Conservation (phyloP, 1,140 invertebrate species). For the Wasmannia auropunctata region DNA sequence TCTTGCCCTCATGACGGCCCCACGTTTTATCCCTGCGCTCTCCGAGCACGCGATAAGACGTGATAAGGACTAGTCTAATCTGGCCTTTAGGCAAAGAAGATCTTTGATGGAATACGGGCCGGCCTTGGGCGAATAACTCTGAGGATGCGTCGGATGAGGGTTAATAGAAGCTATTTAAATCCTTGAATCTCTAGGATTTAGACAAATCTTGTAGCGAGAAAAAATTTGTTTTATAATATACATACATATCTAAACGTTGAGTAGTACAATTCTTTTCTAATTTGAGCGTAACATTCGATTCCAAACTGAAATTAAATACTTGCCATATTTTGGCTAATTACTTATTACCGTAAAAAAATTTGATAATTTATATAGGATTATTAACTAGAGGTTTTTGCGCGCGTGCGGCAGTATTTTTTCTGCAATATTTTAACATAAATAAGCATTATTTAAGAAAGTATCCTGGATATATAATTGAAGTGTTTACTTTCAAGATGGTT, state of each 20-base stretch:
- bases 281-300: neutral
- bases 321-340: neutral
- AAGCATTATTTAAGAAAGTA: neutral
- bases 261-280: neutral
- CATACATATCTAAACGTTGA: neutral
- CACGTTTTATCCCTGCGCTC: slow-evolving; percentile 58
- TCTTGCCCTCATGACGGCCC: neutral
- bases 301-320: neutral
- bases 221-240: neutral
- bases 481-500: neutral
- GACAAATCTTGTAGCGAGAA: neutral
- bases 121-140: neutral
- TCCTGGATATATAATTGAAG: neutral
- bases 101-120: neutral
- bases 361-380: neutral
- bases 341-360: too few species aligned
- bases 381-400: too few species aligned
- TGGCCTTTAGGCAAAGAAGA: neutral
- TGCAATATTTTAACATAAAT: neutral
- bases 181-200: neutral
- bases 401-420: too few species aligned
- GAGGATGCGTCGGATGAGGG: neutral
- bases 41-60: neutral
- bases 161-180: neutral
- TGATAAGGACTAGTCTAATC: slow-evolving; percentile 57